Evolutionary conservation across 2,888 invertebrate species (phyloP).

Genomic region (Hofmannophila pseudospretella): DNA sequence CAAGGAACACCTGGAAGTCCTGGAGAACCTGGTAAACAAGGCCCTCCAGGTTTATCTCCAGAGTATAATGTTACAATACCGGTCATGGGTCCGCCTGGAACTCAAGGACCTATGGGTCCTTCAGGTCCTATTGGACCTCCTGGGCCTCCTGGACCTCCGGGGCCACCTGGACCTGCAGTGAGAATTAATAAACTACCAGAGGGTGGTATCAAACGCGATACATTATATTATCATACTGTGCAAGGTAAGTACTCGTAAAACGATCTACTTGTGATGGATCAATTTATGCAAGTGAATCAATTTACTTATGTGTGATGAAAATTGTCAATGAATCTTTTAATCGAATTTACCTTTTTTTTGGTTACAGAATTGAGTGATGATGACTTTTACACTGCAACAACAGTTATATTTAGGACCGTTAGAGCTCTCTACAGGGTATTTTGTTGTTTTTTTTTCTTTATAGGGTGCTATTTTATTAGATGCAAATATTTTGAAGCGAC

Average conservation of each 20-base stretch:
- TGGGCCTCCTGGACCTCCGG: conserved; percentile 44
- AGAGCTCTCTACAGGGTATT: conserved; percentile 46
- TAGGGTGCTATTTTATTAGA: too few species aligned
- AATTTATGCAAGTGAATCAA: too few species aligned
- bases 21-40: conserved; percentile 36
- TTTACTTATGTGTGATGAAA: too few species aligned
- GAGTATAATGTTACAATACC: conserved; percentile 11
- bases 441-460: too few species aligned
- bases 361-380: conserved; percentile 26
- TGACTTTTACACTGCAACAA: conserved; percentile 38
- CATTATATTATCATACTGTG: conserved; percentile 15
- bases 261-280: too few species aligned
- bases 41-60: conserved; percentile 27
- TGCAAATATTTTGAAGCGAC: too few species aligned
- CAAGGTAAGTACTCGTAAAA: conserved; percentile 15
- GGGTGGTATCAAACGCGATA: conserved; percentile 32
- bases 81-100: background rate
- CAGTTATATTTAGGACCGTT: conserved; percentile 46
- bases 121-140: conserved; percentile 25
- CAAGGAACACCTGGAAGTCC: conserved; percentile 36
- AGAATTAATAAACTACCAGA: conserved; percentile 44
- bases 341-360: too few species aligned
- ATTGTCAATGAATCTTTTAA: too few species aligned
- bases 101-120: conserved; percentile 12
- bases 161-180: conserved; percentile 33